A percentile compares a stretch with the other conserved stretches of the same genome.
These are phyloP conservation scores for Dastarcus helophoroides DNA, from an alignment of 2,888 invertebrate species.

Conservation along the genomic window DNA sequence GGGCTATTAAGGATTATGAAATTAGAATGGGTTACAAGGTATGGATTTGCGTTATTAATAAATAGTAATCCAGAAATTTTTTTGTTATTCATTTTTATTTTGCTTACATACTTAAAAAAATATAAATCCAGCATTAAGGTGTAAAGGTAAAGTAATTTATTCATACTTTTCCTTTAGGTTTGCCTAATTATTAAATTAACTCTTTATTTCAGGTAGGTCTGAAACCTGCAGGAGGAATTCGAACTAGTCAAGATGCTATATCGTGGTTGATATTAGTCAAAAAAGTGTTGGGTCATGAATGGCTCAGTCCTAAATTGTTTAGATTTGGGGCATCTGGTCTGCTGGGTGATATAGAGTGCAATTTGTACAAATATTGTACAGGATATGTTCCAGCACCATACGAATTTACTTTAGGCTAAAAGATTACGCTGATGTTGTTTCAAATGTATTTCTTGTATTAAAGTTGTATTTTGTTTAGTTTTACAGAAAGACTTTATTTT, in stretches of 20 bases:
- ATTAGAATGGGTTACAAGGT: conserved; percentile 59
- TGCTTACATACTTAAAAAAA: background rate
- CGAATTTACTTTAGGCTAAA: conserved; percentile 32
- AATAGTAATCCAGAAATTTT: too few species aligned
- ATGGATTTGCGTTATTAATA: conserved; percentile 12
- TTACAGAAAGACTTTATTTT: too few species aligned
- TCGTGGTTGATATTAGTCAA: conserved; percentile 78
- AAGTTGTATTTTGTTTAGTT: too few species aligned
- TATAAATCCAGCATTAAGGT: background rate
- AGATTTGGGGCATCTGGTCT: conserved; percentile 92
- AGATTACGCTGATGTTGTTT: too few species aligned
- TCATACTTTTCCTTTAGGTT: too few species aligned
- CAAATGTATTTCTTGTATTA: too few species aligned
- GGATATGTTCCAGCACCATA: conserved; percentile 25
- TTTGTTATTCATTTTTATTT: too few species aligned
- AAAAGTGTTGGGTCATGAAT: conserved; percentile 73
- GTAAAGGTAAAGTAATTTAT: too few species aligned
- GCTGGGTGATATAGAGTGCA: conserved; percentile 62
- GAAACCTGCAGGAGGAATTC: conserved; percentile 96
- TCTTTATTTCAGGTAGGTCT: conserved; percentile 67
- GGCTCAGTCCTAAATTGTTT: conserved; percentile 72
- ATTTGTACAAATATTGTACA: conserved; percentile 38
- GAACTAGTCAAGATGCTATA: conserved; percentile 72
- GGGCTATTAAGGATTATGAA: conserved; percentile 76
- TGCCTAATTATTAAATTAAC: too few species aligned